Evolutionary conservation across 2,113 vertebrate species (phyloP).

Genomic region (Tyrannus savana): DNA sequence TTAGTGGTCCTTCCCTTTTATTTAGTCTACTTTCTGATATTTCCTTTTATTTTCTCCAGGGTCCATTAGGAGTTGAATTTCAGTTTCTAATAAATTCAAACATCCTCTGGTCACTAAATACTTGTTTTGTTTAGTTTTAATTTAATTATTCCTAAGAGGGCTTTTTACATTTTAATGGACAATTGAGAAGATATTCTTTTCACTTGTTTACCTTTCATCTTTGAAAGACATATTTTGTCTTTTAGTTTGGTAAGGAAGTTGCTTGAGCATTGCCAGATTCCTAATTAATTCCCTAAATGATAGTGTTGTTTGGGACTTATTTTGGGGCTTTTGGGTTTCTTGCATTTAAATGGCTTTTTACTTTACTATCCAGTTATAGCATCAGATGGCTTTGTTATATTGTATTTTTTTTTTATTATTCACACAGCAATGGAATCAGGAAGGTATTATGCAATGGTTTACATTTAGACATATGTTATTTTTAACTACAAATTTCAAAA

Average conservation of each 20-base stretch:
- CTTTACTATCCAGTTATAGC: neutral
- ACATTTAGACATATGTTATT: neutral
- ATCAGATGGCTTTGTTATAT: neutral
- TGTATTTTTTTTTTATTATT: neutral
- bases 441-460: neutral
- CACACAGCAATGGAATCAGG: neutral
- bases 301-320: neutral
- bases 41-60: neutral
- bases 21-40: neutral
- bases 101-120: neutral
- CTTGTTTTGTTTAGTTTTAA: fast-evolving
- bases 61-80: neutral
- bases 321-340: fast-evolving
- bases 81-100: neutral
- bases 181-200: neutral
- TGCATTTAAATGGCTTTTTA: neutral
- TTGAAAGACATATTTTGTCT: neutral
- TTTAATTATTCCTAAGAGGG: neutral
- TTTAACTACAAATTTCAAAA: slow-evolving; percentile 26
- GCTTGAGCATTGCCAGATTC: neutral
- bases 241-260: neutral
- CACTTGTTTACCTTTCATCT: neutral
- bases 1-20: neutral
- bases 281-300: neutral
- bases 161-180: neutral